These are phyloP conservation scores for Pandemis heparana DNA, from an alignment of 2,888 invertebrate species.

Conservation along the genomic window DNA sequence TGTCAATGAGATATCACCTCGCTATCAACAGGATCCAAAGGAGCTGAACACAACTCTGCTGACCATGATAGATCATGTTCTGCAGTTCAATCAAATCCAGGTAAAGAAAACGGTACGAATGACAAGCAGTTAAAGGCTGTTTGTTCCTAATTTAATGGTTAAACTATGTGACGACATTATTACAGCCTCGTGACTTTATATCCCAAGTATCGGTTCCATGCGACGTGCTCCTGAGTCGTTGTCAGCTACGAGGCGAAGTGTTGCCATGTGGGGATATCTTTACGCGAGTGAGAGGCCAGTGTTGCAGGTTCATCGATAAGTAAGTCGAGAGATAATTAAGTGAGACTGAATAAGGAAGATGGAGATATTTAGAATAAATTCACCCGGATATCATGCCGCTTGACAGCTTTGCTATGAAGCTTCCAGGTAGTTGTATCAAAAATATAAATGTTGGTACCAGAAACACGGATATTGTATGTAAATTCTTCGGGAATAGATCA, in stretches of 20 bases:
- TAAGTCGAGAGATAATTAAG: background rate
- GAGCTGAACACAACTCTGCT: background rate
- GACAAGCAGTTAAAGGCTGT: too few relatives aligned
- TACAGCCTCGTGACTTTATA: conserved; percentile 34
- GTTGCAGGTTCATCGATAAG: conserved; percentile 34
- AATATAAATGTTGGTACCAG: too few relatives aligned
- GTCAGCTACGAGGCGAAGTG: conserved; percentile 25
- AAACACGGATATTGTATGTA: too few relatives aligned
- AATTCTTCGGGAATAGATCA: too few relatives aligned
- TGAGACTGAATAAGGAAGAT: too few relatives aligned
- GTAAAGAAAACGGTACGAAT: background rate
- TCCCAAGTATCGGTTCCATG: conserved; percentile 31
- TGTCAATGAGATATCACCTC: background rate
- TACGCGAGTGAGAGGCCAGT: conserved; percentile 33
- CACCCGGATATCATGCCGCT: too few relatives aligned
- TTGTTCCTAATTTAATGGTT: too few relatives aligned
- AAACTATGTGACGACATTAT: background rate
- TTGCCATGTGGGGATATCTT: conserved; percentile 23
- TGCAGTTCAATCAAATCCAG: conserved; percentile 16
- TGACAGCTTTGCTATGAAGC: too few relatives aligned
- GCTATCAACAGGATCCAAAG: background rate
- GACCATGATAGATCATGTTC: conserved; percentile 12
- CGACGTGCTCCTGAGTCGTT: conserved; percentile 28
- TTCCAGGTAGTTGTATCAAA: too few relatives aligned
- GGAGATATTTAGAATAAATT: too few relatives aligned